These are phyloP conservation scores for Eristalis tenax DNA, from an alignment of 2,888 invertebrate genomes.

Conservation along the genomic window DNA sequence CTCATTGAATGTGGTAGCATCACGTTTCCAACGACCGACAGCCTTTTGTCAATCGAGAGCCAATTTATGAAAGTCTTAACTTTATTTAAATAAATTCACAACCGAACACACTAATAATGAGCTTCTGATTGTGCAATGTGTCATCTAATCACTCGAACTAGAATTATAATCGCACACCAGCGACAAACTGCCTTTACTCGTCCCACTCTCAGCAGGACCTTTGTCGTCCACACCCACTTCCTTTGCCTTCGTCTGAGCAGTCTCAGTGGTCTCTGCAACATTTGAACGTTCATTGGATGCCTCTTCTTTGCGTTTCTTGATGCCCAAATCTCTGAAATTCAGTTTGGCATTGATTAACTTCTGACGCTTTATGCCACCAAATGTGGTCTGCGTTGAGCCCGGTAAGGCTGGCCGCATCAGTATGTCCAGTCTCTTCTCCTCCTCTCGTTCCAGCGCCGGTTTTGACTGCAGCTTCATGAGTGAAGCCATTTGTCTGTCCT, in stretches of 20 bases:
- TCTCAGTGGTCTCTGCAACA: neutral
- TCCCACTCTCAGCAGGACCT: neutral
- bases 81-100: neutral
- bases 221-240: neutral
- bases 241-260: neutral
- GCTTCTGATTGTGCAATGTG: neutral
- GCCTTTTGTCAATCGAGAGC: no score
- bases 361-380: constrained; percentile 84
- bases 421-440: constrained; percentile 82
- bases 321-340: constrained; percentile 77
- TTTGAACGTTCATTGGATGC: neutral
- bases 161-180: constrained; percentile 72
- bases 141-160: constrained; percentile 69
- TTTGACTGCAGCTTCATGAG: constrained; percentile 87
- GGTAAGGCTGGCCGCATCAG: constrained; percentile 84
- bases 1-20: no score
- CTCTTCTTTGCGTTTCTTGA: constrained; percentile 74
- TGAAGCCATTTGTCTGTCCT: constrained; percentile 90
- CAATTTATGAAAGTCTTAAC: neutral
- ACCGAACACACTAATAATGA: no score
- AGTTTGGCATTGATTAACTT: constrained; percentile 81
- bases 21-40: no score
- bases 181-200: constrained; percentile 22
- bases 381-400: constrained; percentile 82
- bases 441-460: constrained; percentile 84